These are phyloP conservation scores for Tetranychus piercei DNA, from an alignment of 2,888 invertebrate species.

Conservation along the genomic window DNA sequence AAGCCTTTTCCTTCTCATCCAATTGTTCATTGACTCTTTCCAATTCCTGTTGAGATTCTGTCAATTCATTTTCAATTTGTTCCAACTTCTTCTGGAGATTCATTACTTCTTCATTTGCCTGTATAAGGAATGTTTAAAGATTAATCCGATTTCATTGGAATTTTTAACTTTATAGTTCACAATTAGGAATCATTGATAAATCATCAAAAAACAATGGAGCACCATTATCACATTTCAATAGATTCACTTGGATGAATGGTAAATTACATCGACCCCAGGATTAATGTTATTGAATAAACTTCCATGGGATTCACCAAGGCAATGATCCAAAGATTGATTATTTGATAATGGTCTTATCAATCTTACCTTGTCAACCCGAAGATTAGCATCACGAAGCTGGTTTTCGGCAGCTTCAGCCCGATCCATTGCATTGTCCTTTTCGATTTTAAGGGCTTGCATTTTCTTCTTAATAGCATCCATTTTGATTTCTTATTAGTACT, in stretches of 20 bases:
- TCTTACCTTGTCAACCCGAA: slow-evolving; percentile 41
- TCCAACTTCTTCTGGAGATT: slow-evolving; percentile 98
- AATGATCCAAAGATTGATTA: too few species aligned
- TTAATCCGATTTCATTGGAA: background rate
- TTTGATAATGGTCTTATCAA: background rate
- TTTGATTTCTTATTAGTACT: background rate
- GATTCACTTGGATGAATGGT: background rate
- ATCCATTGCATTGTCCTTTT: slow-evolving; percentile 99
- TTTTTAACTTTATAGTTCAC: background rate
- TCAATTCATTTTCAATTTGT: slow-evolving; percentile 94
- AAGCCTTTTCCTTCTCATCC: slow-evolving; percentile 93
- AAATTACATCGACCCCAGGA: too few species aligned
- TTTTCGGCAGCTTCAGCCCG: slow-evolving; percentile 91
- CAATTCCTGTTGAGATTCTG: slow-evolving; percentile 89
- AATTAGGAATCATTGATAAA: background rate
- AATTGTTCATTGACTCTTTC: slow-evolving; percentile 86
- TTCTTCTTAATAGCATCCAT: slow-evolving; percentile 99
- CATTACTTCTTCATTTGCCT: slow-evolving; percentile 62
- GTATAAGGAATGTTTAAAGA: background rate
- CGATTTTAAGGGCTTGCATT: slow-evolving; percentile 99
- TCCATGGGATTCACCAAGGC: too few species aligned
- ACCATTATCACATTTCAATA: background rate
- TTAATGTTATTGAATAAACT: too few species aligned
- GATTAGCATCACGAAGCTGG: slow-evolving; percentile 55
- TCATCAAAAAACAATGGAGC: too few species aligned